phyloP scores from a whole-genome alignment of 30 jellyfish, hydroid and myxozoan species.

The Chironex yamaguchii region DNA sequence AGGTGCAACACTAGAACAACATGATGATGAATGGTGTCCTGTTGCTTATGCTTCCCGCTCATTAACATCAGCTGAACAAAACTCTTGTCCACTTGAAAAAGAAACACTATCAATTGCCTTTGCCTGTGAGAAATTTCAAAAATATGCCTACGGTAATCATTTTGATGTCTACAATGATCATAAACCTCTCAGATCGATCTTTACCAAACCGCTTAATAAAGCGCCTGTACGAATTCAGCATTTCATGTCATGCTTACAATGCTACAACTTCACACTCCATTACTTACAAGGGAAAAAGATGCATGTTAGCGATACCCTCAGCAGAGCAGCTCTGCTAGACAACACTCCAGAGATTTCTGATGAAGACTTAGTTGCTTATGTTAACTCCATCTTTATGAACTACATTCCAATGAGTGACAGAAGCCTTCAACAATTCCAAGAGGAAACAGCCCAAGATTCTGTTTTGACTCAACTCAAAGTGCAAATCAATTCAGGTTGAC shows the following conservation, averaged over 20 bases:
- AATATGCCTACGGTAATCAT: background rate
- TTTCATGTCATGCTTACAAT: constrained; percentile 15
- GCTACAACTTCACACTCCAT: constrained; percentile 1
- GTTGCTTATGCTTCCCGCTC: constrained; percentile 80
- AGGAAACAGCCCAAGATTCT: background rate
- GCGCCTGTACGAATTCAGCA: constrained; percentile 52
- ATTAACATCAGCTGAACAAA: constrained; percentile 56
- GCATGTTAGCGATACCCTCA: constrained; percentile 48
- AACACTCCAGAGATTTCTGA: constrained; percentile 40
- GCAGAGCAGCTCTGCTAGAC: constrained; percentile 40
- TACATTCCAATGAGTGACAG: constrained; percentile 9
- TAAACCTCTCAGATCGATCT: constrained; percentile 5
- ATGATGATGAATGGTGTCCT: constrained; percentile 59
- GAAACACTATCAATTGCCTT: constrained; percentile 43
- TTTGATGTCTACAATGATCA: constrained; percentile 25
- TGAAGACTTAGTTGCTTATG: background rate
- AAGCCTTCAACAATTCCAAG: constrained; percentile 14
- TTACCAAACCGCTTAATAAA: constrained; percentile 15
- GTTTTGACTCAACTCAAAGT: background rate
- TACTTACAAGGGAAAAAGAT: constrained; percentile 15
- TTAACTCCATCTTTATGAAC: background rate
- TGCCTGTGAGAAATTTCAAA: constrained; percentile 8
- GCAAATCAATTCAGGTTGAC: background rate
- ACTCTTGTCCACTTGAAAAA: constrained; percentile 60
- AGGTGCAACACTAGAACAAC: constrained; percentile 64